These are phyloP conservation scores for Phaedon cochleariae DNA, from an alignment of 2,888 invertebrate genomes.

Conservation along the genomic window DNA sequence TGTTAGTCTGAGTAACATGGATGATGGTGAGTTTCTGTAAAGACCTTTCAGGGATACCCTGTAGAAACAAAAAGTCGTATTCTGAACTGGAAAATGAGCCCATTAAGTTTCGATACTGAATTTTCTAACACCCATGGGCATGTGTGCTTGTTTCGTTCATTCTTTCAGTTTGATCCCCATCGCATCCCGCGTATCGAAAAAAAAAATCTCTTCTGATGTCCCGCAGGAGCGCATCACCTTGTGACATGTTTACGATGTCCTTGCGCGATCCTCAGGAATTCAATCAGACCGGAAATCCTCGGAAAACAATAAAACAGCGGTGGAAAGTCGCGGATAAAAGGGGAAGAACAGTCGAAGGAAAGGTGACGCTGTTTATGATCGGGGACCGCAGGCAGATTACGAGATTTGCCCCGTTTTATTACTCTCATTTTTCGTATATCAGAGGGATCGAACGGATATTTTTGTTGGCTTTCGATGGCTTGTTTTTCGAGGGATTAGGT, in stretches of 20 bases:
- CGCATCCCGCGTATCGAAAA: neutral
- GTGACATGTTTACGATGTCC: constrained; percentile 52
- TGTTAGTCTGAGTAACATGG: too few relatives aligned
- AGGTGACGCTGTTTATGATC: constrained; percentile 50
- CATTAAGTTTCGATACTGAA: too few relatives aligned
- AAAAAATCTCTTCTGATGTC: neutral
- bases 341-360: constrained; percentile 27
- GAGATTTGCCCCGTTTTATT: neutral
- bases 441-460: neutral
- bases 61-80: too few relatives aligned
- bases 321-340: constrained; percentile 47
- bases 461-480: neutral
- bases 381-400: constrained; percentile 32
- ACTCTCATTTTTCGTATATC: neutral
- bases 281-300: constrained; percentile 57
- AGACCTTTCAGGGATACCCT: too few relatives aligned
- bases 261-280: constrained; percentile 51
- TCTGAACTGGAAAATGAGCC: too few relatives aligned
- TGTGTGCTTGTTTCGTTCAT: too few relatives aligned
- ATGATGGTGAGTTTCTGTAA: too few relatives aligned
- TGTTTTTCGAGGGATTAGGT: neutral
- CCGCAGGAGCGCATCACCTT: constrained; percentile 13
- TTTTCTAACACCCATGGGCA: too few relatives aligned
- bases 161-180: too few relatives aligned
- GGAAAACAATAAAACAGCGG: constrained; percentile 54